These are phyloP conservation scores for Gulo gulo DNA, from an alignment of 2,113 vertebrate genomes.

Conservation along the genomic window DNA sequence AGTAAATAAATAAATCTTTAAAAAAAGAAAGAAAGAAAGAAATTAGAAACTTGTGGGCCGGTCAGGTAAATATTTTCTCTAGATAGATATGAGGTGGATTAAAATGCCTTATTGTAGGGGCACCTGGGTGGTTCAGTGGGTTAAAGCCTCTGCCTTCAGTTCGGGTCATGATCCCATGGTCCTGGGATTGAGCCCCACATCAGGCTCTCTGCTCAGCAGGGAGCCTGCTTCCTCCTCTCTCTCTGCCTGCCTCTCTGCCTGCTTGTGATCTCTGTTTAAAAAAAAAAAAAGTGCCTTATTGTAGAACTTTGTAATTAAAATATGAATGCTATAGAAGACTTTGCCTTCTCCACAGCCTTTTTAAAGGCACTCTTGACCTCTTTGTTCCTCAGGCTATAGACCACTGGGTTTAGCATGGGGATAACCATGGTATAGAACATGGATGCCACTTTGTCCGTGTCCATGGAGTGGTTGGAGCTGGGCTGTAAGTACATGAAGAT, in stretches of 20 bases:
- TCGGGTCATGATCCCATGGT: too few species aligned
- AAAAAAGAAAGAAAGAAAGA: too few species aligned
- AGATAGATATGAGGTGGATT: neutral
- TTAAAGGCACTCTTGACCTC: slow-evolving; percentile 47
- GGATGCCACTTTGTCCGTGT: slow-evolving; percentile 13
- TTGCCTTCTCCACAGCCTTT: slow-evolving; percentile 28
- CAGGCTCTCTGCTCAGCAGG: too few species aligned
- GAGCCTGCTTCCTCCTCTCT: too few species aligned
- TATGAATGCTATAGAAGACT: neutral
- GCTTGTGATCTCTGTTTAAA: too few species aligned
- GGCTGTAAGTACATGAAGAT: slow-evolving; percentile 53
- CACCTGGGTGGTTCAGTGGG: too few species aligned
- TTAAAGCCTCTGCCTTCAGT: too few species aligned
- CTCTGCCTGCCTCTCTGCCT: too few species aligned
- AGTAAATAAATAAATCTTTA: too few species aligned
- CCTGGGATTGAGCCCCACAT: too few species aligned
- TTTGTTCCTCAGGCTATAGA: slow-evolving; percentile 45
- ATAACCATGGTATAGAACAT: slow-evolving; percentile 25
- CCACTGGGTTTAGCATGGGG: slow-evolving; percentile 45
- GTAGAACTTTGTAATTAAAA: neutral
- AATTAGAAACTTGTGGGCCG: neutral
- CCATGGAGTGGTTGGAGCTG: slow-evolving; percentile 35
- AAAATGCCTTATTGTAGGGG: neutral
- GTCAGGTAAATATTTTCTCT: neutral
- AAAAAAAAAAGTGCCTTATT: neutral